A percentile compares a stretch with the other conserved stretches of the same genome.
Evolutionary conservation across 2,797 vertebrate genomes (phyloP).

Genomic region (Cossypha caffra): DNA sequence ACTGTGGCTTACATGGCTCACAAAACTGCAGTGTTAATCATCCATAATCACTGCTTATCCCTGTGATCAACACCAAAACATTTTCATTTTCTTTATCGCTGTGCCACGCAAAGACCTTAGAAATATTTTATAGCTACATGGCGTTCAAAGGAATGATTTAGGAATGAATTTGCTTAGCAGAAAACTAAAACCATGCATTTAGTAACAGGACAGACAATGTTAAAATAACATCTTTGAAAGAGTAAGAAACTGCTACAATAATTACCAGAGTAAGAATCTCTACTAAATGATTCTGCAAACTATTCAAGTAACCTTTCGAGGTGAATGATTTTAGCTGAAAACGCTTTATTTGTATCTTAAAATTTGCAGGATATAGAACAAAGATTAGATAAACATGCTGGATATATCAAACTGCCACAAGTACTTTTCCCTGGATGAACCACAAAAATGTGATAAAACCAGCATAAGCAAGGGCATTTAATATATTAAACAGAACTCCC

Average conservation of each 20-base stretch:
- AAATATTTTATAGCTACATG: background rate
- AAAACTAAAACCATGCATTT: background rate
- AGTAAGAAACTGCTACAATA: background rate
- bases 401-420: background rate
- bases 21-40: background rate
- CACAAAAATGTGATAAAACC: background rate
- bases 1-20: background rate
- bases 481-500: background rate
- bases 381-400: constrained; percentile 22
- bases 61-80: background rate
- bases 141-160: accelerated
- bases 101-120: background rate
- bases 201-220: background rate
- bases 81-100: background rate
- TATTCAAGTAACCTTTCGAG: background rate
- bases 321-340: background rate
- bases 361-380: background rate
- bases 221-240: background rate
- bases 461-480: background rate
- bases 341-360: background rate
- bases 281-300: background rate
- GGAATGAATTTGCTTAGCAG: background rate
- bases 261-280: background rate
- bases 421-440: background rate
- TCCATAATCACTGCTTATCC: background rate